phyloP scores from a whole-genome alignment of 1,140 invertebrate genomes.

The Meteorus sp. region DNA sequence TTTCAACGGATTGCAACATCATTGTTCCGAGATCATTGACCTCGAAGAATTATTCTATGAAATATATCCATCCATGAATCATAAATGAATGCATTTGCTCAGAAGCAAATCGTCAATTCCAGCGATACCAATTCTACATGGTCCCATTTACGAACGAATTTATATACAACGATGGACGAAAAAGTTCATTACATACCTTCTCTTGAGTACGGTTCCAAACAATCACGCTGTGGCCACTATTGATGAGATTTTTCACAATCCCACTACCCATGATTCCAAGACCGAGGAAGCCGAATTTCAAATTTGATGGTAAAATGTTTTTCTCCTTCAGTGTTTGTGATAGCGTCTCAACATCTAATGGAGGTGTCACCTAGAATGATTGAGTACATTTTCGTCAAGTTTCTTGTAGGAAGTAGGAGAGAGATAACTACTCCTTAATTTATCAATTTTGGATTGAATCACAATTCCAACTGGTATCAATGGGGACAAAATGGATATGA shows the following conservation, averaged over 20 bases:
- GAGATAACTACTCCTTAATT: not conserved
- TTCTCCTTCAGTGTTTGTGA: constrained; percentile 82
- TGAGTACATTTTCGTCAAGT: constrained; percentile 20
- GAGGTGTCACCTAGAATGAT: constrained; percentile 67
- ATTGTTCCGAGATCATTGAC: too few relatives aligned
- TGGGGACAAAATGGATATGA: too few relatives aligned
- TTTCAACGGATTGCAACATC: too few relatives aligned
- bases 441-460: not conserved
- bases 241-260: constrained; percentile 92
- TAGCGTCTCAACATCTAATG: constrained; percentile 75
- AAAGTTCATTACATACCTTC: constrained; percentile 76
- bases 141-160: too few relatives aligned
- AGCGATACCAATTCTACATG: too few relatives aligned
- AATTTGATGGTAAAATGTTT: constrained; percentile 81
- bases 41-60: too few relatives aligned
- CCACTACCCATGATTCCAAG: constrained; percentile 95
- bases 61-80: too few relatives aligned
- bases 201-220: constrained; percentile 92
- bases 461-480: too few relatives aligned
- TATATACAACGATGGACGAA: too few relatives aligned
- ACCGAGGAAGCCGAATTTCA: constrained; percentile 93
- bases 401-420: not conserved
- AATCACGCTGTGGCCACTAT: constrained; percentile 90
- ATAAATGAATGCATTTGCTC: too few relatives aligned
- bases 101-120: too few relatives aligned